phyloP scores from a whole-genome alignment of 2,113 vertebrate species.

The Pavo muticus region DNA sequence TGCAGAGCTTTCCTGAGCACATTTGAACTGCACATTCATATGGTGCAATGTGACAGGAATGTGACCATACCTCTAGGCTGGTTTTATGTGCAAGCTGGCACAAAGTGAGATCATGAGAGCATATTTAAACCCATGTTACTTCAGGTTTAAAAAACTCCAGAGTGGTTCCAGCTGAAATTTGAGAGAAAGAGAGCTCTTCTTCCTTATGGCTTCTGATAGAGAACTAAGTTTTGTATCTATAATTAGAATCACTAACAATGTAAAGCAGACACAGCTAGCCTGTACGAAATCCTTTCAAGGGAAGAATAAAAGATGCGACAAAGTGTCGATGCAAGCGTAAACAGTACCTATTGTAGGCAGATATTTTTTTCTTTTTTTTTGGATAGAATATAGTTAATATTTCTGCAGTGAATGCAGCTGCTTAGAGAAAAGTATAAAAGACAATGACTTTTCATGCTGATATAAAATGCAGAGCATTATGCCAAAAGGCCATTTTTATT shows the following conservation, averaged over 20 bases:
- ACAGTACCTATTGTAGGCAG: neutral
- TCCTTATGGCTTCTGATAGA: neutral
- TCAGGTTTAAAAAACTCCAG: neutral
- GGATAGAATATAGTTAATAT: neutral
- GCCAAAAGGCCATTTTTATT: neutral
- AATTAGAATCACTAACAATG: neutral
- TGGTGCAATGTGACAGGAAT: neutral
- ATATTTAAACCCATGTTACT: neutral
- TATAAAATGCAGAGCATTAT: neutral
- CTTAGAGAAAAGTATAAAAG: neutral
- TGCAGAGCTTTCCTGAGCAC: neutral
- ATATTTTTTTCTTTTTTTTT: neutral
- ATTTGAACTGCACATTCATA: neutral
- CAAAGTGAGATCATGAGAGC: neutral
- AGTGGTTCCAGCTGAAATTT: neutral
- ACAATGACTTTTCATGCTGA: neutral
- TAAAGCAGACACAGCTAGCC: neutral
- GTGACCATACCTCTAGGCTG: neutral
- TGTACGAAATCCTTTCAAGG: neutral
- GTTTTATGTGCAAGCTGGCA: neutral
- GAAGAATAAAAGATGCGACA: neutral
- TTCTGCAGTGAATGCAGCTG: neutral
- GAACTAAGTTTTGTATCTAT: neutral
- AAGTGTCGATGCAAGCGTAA: fast-evolving
- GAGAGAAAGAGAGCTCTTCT: neutral